A percentile compares a stretch with the other conserved stretches of the same genome.
Conservation (phyloP, 2,888 invertebrate genomes). For the Taenaris catops region DNA sequence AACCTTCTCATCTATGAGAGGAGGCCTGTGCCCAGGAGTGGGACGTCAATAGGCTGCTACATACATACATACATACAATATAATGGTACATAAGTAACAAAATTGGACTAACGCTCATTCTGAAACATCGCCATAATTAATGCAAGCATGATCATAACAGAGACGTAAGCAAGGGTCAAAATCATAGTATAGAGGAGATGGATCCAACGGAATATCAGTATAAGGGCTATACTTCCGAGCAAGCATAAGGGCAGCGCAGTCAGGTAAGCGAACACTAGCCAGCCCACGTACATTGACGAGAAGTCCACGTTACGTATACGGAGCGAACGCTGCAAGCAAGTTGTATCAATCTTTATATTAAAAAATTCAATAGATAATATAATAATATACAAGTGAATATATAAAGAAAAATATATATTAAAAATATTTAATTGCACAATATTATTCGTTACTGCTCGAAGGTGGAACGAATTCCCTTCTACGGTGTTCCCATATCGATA, state of each 20-base stretch:
- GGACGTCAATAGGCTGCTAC: too few species aligned
- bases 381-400: too few species aligned
- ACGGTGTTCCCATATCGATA: too few species aligned
- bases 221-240: constrained; percentile 46
- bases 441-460: too few species aligned
- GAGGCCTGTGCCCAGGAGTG: constrained; percentile 31
- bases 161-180: constrained; percentile 45
- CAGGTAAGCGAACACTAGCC: constrained; percentile 51
- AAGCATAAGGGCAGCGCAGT: constrained; percentile 51
- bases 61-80: too few species aligned
- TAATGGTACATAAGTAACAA: too few species aligned
- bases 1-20: too few species aligned
- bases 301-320: constrained; percentile 50
- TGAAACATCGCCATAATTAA: constrained; percentile 63
- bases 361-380: too few species aligned
- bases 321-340: constrained; percentile 48
- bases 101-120: constrained; percentile 43
- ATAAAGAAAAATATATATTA: too few species aligned
- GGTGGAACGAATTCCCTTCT: too few species aligned
- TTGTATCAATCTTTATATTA: too few species aligned
- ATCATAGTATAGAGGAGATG: constrained; percentile 46
- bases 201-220: constrained; percentile 64
- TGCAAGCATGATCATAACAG: constrained; percentile 53
- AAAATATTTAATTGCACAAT: too few species aligned
- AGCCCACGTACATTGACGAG: constrained; percentile 49